phyloP scores from a whole-genome alignment of 1,140 invertebrate species.

The Bradysia coprophila region DNA sequence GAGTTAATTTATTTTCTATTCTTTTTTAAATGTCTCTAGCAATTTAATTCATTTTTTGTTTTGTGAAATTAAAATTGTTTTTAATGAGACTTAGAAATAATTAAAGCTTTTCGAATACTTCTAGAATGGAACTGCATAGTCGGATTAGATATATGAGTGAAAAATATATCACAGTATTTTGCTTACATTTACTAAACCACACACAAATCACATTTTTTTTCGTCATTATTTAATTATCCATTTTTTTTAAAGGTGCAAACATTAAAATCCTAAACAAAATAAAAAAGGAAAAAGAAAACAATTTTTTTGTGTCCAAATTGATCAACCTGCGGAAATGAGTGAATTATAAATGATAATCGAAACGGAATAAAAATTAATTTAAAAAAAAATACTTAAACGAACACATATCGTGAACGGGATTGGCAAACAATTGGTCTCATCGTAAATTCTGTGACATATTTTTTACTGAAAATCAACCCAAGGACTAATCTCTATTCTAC shows the following conservation, averaged over 20 bases:
- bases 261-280: no score
- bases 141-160: neutral
- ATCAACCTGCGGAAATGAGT: no score
- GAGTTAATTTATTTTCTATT: no score
- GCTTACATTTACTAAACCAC: neutral
- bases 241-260: no score
- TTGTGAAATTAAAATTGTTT: no score
- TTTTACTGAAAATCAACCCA: conserved; percentile 1
- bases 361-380: neutral
- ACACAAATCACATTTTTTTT: neutral
- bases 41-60: no score
- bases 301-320: no score
- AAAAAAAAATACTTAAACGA: no score
- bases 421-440: no score
- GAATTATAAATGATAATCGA: neutral
- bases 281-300: neutral
- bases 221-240: neutral
- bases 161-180: neutral
- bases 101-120: neutral
- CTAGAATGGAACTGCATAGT: neutral
- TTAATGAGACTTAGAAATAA: no score
- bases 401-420: no score
- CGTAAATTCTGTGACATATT: neutral
- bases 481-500: conserved; percentile 1
- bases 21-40: no score